A percentile compares a stretch with the other conserved stretches of the same genome.
phyloP scores from a whole-genome alignment of 2,888 invertebrate genomes.

The Orthosia gracilis region DNA sequence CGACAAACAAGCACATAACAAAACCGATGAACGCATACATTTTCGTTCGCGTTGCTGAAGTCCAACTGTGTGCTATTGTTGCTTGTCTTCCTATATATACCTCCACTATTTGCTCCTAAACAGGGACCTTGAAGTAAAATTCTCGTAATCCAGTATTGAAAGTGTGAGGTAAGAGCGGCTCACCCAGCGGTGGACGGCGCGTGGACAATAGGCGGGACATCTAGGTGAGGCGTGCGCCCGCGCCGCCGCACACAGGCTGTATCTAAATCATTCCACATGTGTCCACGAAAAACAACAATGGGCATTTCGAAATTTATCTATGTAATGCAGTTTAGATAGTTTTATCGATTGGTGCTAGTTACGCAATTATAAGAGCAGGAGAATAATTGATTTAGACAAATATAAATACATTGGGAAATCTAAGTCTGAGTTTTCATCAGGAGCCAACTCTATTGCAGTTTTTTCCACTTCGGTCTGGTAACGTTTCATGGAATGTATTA shows the following conservation, averaged over 20 bases:
- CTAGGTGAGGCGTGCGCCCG: conserved; percentile 89
- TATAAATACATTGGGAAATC: not conserved
- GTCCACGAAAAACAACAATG: conserved; percentile 56
- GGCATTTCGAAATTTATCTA: conserved; percentile 40
- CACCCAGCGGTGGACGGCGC: conserved; percentile 84
- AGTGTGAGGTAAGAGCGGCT: conserved; percentile 90
- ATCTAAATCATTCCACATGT: conserved; percentile 58
- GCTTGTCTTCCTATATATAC: conserved; percentile 89
- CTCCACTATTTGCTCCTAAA: conserved; percentile 89
- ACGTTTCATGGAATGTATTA: not conserved
- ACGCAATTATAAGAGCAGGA: conserved; percentile 23
- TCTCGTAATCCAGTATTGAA: conserved; percentile 91
- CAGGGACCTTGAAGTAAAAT: conserved; percentile 90
- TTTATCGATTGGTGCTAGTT: conserved; percentile 27
- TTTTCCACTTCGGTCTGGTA: not conserved
- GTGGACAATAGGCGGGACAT: conserved; percentile 90
- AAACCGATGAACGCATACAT: conserved; percentile 85
- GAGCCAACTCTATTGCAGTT: not conserved
- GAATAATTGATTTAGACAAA: too few species aligned
- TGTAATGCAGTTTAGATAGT: conserved; percentile 36
- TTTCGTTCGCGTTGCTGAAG: conserved; percentile 83
- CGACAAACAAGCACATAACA: conserved; percentile 83
- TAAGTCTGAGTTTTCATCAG: not conserved
- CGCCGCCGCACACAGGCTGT: conserved; percentile 85
- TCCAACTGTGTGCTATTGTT: conserved; percentile 86